A percentile compares a stretch with the other conserved stretches of the same genome.
phyloP scores from a whole-genome alignment of 2,113 vertebrate species.

The Circaetus gallicus region DNA sequence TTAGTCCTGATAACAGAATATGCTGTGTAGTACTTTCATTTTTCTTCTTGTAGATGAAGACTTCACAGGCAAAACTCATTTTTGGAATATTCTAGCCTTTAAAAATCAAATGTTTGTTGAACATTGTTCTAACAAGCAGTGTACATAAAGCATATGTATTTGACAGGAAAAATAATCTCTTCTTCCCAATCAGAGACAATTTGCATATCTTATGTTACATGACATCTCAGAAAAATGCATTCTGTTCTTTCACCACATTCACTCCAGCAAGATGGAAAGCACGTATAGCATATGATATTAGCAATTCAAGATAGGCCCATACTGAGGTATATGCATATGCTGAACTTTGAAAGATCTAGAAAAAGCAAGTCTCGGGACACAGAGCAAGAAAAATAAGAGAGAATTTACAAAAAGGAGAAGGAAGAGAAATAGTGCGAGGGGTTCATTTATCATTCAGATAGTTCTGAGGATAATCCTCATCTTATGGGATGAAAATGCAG shows the following conservation, averaged over 20 bases:
- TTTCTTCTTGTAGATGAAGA: neutral
- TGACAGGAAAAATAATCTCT: conserved; percentile 52
- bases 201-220: conserved; percentile 43
- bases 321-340: neutral
- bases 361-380: neutral
- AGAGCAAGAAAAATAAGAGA: neutral
- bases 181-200: conserved; percentile 41
- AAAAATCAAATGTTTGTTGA: conserved; percentile 39
- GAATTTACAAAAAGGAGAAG: neutral
- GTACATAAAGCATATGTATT: conserved; percentile 55
- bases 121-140: conserved; percentile 21
- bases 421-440: neutral
- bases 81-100: neutral
- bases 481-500: neutral
- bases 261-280: neutral
- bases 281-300: neutral
- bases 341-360: neutral
- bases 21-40: neutral
- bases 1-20: neutral
- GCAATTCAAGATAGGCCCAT: neutral
- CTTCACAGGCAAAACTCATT: neutral
- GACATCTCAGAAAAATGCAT: conserved; percentile 8
- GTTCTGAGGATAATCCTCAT: neutral
- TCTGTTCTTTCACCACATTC: neutral
- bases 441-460: neutral